Evolutionary conservation across 2,113 vertebrate species (phyloP).

Genomic region (Dicaeum eximium): DNA sequence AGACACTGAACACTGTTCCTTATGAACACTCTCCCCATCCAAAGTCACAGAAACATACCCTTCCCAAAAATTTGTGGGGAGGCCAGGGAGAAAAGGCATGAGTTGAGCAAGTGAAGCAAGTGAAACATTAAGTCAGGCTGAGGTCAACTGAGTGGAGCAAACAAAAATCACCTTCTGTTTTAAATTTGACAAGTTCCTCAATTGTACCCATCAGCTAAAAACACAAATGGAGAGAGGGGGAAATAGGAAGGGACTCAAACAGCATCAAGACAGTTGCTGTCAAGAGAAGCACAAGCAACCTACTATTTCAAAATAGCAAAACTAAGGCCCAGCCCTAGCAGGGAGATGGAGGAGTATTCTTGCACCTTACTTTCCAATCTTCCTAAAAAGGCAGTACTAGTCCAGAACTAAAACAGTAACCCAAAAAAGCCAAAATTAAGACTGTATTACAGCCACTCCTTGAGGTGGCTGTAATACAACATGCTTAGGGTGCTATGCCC

Average conservation of each 20-base stretch:
- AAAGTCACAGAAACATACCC: not conserved
- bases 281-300: not conserved
- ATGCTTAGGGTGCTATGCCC: not conserved
- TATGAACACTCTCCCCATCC: not conserved
- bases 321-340: not conserved
- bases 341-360: not conserved
- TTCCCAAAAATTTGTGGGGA: not conserved
- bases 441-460: not conserved
- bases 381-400: not conserved
- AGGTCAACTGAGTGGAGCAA: not conserved
- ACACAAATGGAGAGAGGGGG: not conserved
- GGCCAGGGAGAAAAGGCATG: not conserved
- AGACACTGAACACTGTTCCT: not conserved
- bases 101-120: not conserved
- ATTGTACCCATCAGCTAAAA: not conserved
- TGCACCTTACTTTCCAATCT: not conserved
- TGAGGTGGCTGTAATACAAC: fast-evolving
- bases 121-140: not conserved
- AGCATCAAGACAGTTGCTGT: not conserved
- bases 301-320: not conserved
- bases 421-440: not conserved
- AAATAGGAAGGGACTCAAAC: not conserved
- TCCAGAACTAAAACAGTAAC: not conserved
- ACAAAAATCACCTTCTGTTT: not conserved
- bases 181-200: not conserved